Evolutionary conservation across 2,797 vertebrate species (phyloP), one percentile per base, ranked within the genome.

Genomic region (Microcaecilia unicolor): DNA sequence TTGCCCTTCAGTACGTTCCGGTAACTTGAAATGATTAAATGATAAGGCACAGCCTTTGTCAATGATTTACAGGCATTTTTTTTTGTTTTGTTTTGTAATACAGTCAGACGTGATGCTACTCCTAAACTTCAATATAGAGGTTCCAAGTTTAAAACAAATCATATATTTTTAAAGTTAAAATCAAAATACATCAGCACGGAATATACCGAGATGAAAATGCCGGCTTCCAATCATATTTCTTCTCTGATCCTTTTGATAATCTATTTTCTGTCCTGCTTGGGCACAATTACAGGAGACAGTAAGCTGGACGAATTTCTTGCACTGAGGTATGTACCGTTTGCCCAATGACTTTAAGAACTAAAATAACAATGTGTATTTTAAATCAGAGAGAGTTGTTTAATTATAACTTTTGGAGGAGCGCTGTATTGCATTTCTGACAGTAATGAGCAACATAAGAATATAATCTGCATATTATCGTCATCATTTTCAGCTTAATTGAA

Each of bases 311-410:
- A 18, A 3, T 1, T 18, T 28, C 35, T 47, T 26, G 36, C 43
- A 30, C 60, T 54, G 35, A 45, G 67, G 80, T 80, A 48, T 74
- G 77, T 25, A n/a, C n/a, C n/a, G n/a, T n/a, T n/a, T n/a, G n/a
- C n/a, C n/a, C n/a, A n/a, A n/a, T n/a, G n/a, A n/a, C n/a, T n/a
- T n/a, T n/a, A n/a, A n/a, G n/a, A n/a, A n/a, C n/a, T n/a, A n/a
- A n/a, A n/a, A n/a, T n/a, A n/a, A n/a, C n/a, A n/a, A n/a, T n/a
- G n/a, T n/a, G n/a, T n/a, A n/a, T n/a, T n/a, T n/a, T n/a, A n/a
- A n/a, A n/a, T n/a, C n/a, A n/a, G n/a, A n/a, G n/a, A n/a, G n/a
- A n/a, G n/a, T n/a, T n/a, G n/a, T n/a, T n/a, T n/a, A n/a, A n/a
- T n/a, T n/a, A n/a, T n/a, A n/a, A n/a, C n/a, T n/a, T n/a, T n/a